Evolutionary conservation across 2,113 vertebrate species (phyloP), one percentile per base, ranked within the genome.

Genomic region (Pampusana beccarii): DNA sequence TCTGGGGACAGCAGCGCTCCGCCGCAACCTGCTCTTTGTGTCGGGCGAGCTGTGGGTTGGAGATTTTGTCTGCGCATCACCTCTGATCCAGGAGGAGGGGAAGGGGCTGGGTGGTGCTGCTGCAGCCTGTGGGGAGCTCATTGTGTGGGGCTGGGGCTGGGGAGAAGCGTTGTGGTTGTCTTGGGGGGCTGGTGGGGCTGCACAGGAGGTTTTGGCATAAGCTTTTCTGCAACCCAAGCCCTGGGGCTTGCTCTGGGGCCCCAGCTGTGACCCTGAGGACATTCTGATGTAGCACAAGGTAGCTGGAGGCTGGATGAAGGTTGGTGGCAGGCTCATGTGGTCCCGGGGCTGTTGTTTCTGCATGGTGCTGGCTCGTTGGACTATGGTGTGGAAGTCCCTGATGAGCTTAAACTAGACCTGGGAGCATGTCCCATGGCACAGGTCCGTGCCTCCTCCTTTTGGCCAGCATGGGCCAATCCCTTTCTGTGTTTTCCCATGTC

Each of bases 1-100:
- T 79, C 77, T 84, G 72, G 93, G 42, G 86, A 95, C 74, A 75
- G 77, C 69, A 48, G 57, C 61, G 67, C 61, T 84, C 61, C 3
- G 19, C 48, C 2, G 9, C 57, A 92, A 20, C 77, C 44, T 40
- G 40, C 87, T 87, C 58, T 58, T 31, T 70, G 67, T 51, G 67
- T 70, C 9, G 14, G 29, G 36, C n/a, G 51, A 70, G 26, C 25
- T 6, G 19, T 10, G n/a, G 48, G n/a, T 51, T 51, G 36, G 66
- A n/a, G 38, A 33, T 73, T 57, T 21, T 71, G n/a, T 34, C 36
- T 82, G 84, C 17, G 54, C 11, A 1, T 88, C 56, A 21, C 25
- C 51, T 80, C 79, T 69, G 24, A 71, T 80, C 48, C 0, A 5
- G 56, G 54, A 64, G 88, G 38, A 82, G 19, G 36, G 20, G 36